Percentiles rank a stretch among this genome's conserved stretches.
Conservation (phyloP, 2,113 vertebrate species). For the Coreoperca whiteheadi region DNA sequence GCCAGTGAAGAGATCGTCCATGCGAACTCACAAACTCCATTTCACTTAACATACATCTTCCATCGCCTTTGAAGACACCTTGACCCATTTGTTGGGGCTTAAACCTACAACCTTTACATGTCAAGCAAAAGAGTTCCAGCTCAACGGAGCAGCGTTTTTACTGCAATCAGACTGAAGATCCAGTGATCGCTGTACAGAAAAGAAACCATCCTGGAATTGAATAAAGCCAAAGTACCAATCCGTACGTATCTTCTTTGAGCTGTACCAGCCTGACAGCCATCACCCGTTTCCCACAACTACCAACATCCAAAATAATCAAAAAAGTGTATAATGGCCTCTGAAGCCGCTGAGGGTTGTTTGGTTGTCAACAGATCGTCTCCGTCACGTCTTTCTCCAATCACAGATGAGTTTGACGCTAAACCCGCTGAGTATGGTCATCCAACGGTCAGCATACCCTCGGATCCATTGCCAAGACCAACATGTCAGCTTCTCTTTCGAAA, state of each 20-base stretch:
- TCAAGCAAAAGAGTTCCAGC: neutral
- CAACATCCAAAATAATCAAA: neutral
- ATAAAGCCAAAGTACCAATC: neutral
- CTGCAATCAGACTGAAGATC: neutral
- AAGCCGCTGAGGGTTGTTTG: neutral
- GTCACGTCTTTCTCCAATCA: neutral
- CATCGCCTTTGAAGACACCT: neutral
- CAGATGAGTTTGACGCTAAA: neutral
- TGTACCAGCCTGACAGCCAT: neutral
- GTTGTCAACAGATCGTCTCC: neutral
- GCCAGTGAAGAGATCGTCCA: neutral
- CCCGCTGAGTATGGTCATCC: neutral
- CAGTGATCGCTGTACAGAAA: neutral
- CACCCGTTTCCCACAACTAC: neutral
- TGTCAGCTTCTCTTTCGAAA: neutral
- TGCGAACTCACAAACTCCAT: neutral
- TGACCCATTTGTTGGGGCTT: neutral
- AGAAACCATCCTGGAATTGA: neutral
- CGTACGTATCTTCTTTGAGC: neutral
- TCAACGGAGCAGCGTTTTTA: neutral
- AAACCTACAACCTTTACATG: slow-evolving; percentile 1
- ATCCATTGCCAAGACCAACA: neutral
- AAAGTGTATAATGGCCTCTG: neutral
- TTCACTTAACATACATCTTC: neutral
- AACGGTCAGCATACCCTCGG: neutral